These are phyloP conservation scores for Blera fallax DNA, from an alignment of 2,888 invertebrate genomes.

Conservation along the genomic window DNA sequence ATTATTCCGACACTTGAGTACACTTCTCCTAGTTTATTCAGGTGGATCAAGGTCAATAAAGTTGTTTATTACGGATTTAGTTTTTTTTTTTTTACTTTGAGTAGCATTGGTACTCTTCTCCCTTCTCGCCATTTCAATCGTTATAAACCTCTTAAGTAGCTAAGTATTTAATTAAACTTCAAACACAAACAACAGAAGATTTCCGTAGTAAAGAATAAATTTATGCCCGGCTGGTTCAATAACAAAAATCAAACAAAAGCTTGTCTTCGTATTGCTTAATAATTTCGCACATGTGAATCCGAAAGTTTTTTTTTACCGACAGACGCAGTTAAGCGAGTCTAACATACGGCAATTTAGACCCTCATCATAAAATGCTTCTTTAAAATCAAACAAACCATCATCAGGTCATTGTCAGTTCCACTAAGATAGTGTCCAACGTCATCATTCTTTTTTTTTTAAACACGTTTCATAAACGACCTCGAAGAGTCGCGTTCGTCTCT, in stretches of 20 bases:
- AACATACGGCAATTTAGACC: not conserved
- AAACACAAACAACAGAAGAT: too few species aligned
- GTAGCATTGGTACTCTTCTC: not conserved
- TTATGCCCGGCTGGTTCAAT: not conserved
- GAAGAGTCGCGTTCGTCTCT: not conserved
- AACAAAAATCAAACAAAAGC: not conserved
- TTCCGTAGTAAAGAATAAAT: not conserved
- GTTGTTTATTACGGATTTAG: not conserved
- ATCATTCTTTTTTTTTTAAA: not conserved
- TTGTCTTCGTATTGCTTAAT: not conserved
- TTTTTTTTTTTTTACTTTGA: not conserved
- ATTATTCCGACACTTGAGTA: not conserved
- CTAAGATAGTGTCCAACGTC: not conserved
- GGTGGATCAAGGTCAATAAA: not conserved
- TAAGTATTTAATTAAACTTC: not conserved
- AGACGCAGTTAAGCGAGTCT: not conserved
- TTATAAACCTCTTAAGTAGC: not conserved
- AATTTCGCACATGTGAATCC: not conserved
- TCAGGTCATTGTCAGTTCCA: constrained; percentile 9
- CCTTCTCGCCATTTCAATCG: not conserved
- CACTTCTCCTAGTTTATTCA: not conserved
- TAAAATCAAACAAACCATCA: not conserved
- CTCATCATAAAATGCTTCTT: not conserved
- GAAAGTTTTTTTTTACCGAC: not conserved
- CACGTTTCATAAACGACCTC: not conserved